Evolutionary conservation across 2,797 vertebrate species (phyloP).

Genomic region (Etheostoma nigrum): DNA sequence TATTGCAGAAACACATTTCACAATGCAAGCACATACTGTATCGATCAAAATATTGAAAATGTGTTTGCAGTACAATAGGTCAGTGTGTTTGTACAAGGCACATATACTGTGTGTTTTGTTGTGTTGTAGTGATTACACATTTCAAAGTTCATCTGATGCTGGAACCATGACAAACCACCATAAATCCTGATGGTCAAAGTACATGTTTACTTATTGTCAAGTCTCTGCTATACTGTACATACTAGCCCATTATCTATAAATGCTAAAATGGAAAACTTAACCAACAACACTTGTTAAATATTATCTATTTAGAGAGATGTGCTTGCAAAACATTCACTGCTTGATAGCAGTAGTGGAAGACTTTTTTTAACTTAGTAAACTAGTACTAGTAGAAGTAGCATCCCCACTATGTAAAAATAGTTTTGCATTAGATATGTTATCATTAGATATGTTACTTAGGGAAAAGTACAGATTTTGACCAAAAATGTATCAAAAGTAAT

Average conservation of each 20-base stretch:
- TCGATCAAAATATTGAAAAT: conserved; percentile 34
- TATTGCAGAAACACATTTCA: conserved; percentile 27
- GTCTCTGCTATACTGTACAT: conserved; percentile 1
- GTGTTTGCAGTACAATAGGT: conserved; percentile 35
- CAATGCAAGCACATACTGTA: conserved; percentile 7
- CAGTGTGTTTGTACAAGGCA: conserved; percentile 30
- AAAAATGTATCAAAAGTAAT: conserved; percentile 18
- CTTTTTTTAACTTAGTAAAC: background rate
- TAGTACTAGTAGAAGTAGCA: background rate
- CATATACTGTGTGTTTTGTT: background rate
- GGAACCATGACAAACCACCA: conserved; percentile 10
- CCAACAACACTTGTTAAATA: background rate
- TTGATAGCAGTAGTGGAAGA: background rate
- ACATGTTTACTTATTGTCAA: conserved; percentile 7
- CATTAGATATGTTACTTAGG: conserved; percentile 4
- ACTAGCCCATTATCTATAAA: conserved; percentile 10
- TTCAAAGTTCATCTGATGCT: conserved; percentile 56
- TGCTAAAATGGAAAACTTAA: background rate
- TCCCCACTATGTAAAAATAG: background rate
- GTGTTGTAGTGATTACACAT: conserved; percentile 3
- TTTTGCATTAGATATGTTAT: conserved; percentile 14
- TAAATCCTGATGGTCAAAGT: conserved; percentile 1
- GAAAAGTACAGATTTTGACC: conserved; percentile 21
- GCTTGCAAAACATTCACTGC: background rate
- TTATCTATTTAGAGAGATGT: background rate